Conservation (phyloP, 64 coral and sea anemone genomes). For the Stichodactyla mertensii region DNA sequence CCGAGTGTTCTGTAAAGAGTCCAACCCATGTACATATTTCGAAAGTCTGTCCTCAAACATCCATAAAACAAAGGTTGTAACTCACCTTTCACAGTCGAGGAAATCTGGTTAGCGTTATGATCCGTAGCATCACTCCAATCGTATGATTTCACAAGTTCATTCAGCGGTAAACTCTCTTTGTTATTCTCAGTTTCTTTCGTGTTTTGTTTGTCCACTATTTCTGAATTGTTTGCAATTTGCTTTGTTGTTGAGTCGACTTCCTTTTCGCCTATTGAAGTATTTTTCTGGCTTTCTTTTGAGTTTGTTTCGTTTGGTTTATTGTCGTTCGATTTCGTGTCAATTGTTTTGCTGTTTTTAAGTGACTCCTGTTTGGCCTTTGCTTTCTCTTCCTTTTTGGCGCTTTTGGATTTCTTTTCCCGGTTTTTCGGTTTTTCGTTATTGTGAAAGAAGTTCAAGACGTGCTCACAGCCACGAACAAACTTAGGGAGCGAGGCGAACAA, state of each 20-base stretch:
- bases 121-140: background rate
- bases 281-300: conserved; percentile 26
- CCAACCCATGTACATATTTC: background rate
- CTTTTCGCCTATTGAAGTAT: background rate
- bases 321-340: conserved; percentile 25
- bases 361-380: conserved; percentile 40
- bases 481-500: conserved; percentile 68
- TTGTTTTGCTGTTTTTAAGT: conserved; percentile 20
- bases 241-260: background rate
- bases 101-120: background rate
- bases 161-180: background rate
- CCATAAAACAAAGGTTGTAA: background rate
- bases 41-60: background rate
- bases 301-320: conserved; percentile 25
- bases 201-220: conserved; percentile 31
- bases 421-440: conserved; percentile 35
- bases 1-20: too few species aligned
- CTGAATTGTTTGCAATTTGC: conserved; percentile 17
- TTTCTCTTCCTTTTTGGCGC: conserved; percentile 32
- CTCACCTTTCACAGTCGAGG: background rate
- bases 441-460: conserved; percentile 79
- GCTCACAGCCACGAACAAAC: conserved; percentile 88
- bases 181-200: conserved; percentile 18
- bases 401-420: conserved; percentile 44
- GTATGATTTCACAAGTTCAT: background rate